Evolutionary conservation across 2,888 invertebrate species (phyloP).

Genomic region (Eledona agricola): DNA sequence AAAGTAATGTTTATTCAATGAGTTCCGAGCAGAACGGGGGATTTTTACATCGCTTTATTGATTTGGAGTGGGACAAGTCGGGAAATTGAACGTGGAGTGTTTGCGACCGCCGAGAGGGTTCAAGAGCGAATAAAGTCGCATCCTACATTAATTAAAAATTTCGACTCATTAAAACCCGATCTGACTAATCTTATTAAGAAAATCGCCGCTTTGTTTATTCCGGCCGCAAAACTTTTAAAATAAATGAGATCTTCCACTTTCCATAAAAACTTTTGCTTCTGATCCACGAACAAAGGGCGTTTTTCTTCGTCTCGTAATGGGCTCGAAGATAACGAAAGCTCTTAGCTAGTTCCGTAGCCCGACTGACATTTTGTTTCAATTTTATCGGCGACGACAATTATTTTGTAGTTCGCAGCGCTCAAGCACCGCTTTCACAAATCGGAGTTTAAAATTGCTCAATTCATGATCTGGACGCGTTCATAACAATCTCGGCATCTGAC

Average conservation of each 20-base stretch:
- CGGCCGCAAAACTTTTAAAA: conserved; percentile 25
- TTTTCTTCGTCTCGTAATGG: conserved; percentile 26
- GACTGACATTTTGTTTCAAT: no score
- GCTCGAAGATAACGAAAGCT: conserved; percentile 22
- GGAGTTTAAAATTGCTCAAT: no score
- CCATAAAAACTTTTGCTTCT: conserved; percentile 29
- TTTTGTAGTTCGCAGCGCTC: no score
- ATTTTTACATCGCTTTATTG: conserved; percentile 36
- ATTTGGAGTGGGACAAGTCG: conserved; percentile 29
- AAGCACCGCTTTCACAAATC: no score
- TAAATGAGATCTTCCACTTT: conserved; percentile 29
- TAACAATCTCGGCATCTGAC: no score
- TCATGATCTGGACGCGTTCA: no score
- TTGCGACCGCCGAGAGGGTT: conserved; percentile 10
- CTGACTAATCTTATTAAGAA: conserved; percentile 27
- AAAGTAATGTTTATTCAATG: conserved; percentile 37
- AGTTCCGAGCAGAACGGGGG: conserved; percentile 27
- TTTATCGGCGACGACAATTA: no score
- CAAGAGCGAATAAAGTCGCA: conserved; percentile 18
- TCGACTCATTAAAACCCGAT: conserved; percentile 25
- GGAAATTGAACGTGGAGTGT: conserved; percentile 29
- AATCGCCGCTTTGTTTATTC: conserved; percentile 26
- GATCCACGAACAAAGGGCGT: conserved; percentile 27
- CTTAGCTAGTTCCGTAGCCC: no score
- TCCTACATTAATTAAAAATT: conserved; percentile 9